Percentiles rank a stretch among this genome's conserved stretches.
phyloP scores from a whole-genome alignment of 2,113 vertebrate genomes.

The Regulus satrapa region DNA sequence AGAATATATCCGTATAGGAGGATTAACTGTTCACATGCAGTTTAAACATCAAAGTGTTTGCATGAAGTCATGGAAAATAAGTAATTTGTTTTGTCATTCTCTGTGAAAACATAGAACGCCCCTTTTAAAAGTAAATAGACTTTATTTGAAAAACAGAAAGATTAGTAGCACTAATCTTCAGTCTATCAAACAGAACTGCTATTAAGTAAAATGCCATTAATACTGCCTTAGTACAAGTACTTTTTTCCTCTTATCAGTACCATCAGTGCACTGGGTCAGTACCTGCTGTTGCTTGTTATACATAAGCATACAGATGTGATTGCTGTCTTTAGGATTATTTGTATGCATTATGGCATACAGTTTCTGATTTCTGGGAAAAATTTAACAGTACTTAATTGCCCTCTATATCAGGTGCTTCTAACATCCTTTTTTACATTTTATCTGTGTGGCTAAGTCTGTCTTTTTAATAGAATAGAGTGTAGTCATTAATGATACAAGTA shows the following conservation, averaged over 20 bases:
- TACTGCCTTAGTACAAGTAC: not conserved
- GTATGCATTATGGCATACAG: conserved; percentile 8
- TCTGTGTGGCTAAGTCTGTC: not conserved
- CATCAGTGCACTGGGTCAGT: conserved; percentile 15
- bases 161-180: conserved; percentile 48
- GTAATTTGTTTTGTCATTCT: conserved; percentile 66
- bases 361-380: conserved; percentile 46
- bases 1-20: conserved; percentile 50
- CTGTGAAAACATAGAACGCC: conserved; percentile 18
- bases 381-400: conserved; percentile 15
- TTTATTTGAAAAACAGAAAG: conserved; percentile 56
- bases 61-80: conserved; percentile 68
- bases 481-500: conserved; percentile 43
- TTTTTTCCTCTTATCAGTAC: conserved; percentile 30
- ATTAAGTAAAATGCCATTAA: conserved; percentile 53
- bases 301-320: conserved; percentile 19
- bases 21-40: conserved; percentile 69
- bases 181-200: not conserved
- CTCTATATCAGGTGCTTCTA: not conserved
- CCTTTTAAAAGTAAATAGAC: conserved; percentile 57
- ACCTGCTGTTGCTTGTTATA: conserved; percentile 46
- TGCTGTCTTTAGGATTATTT: not conserved
- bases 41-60: conserved; percentile 64
- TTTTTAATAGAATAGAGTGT: conserved; percentile 32
- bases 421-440: not conserved